Evolutionary conservation across 2,113 vertebrate genomes (phyloP).

Genomic region (Felis chaus): DNA sequence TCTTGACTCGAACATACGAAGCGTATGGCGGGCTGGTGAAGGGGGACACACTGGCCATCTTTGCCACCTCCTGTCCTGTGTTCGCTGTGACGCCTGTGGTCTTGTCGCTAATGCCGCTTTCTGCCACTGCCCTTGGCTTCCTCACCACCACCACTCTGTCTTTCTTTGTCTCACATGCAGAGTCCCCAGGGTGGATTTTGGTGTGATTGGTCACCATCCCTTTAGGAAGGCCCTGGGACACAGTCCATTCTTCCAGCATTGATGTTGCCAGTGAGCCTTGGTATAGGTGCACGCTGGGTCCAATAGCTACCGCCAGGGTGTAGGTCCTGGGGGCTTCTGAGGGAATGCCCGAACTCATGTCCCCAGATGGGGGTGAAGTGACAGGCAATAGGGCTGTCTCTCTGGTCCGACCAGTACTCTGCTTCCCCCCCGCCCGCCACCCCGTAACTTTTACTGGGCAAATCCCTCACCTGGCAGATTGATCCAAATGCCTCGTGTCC

Average conservation of each 20-base stretch:
- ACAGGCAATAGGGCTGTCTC: background rate
- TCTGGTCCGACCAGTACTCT: fast-evolving
- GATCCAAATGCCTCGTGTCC: background rate
- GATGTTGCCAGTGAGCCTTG: background rate
- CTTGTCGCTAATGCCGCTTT: background rate
- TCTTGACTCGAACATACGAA: background rate
- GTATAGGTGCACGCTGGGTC: fast-evolving
- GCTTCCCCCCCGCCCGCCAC: background rate
- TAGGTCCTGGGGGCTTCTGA: fast-evolving
- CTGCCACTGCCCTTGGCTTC: background rate
- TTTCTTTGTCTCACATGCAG: background rate
- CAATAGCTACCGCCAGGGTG: background rate
- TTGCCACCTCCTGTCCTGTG: background rate
- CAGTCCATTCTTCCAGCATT: background rate
- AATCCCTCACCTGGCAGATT: background rate
- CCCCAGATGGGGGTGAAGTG: no score
- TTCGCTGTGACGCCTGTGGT: background rate
- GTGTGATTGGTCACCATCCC: background rate
- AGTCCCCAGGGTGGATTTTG: background rate
- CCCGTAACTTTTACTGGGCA: background rate
- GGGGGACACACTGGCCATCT: fast-evolving
- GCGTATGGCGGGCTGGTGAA: background rate
- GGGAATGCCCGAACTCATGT: fast-evolving
- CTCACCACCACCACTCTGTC: background rate
- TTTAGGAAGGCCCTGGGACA: background rate